A percentile compares a stretch with the other conserved stretches of the same genome.
Evolutionary conservation across 2,888 invertebrate species (phyloP).

Genomic region (Limenitis camilla): DNA sequence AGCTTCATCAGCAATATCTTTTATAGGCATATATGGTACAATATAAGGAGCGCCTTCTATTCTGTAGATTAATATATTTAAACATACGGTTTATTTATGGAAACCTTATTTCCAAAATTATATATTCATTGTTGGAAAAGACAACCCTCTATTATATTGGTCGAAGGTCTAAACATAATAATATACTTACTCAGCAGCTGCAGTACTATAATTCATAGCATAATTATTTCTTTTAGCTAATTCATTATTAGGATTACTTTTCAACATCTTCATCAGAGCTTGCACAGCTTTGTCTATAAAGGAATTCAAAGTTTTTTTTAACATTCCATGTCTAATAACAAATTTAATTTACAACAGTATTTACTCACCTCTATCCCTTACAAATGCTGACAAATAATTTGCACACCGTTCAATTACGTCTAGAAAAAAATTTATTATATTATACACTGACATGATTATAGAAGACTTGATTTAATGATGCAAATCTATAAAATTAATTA

Average conservation of each 20-base stretch:
- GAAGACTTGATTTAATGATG: neutral
- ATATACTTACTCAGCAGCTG: slow-evolving; percentile 42
- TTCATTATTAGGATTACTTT: slow-evolving; percentile 33
- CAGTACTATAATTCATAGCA: slow-evolving; percentile 39
- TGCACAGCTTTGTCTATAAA: slow-evolving; percentile 38
- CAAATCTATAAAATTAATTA: slow-evolving; percentile 19
- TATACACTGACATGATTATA: neutral
- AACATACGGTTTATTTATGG: too few species aligned
- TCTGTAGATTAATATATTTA: slow-evolving; percentile 26
- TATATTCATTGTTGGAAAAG: too few species aligned
- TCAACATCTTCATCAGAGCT: slow-evolving; percentile 43
- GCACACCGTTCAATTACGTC: slow-evolving; percentile 41
- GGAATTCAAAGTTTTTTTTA: slow-evolving; percentile 27
- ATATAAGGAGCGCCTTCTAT: slow-evolving; percentile 40
- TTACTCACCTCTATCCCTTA: slow-evolving; percentile 47
- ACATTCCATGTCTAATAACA: slow-evolving; percentile 10
- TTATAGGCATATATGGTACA: slow-evolving; percentile 44
- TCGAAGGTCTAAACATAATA: neutral
- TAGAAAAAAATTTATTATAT: slow-evolving; percentile 35
- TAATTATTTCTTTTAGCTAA: slow-evolving; percentile 38
- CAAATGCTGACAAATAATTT: slow-evolving; percentile 48
- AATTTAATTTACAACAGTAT: neutral
- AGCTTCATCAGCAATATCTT: slow-evolving; percentile 50
- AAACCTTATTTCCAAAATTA: neutral
- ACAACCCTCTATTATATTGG: too few species aligned